These are phyloP conservation scores for Pelobates cultripes DNA, from an alignment of 2,797 vertebrate genomes.

Conservation along the genomic window DNA sequence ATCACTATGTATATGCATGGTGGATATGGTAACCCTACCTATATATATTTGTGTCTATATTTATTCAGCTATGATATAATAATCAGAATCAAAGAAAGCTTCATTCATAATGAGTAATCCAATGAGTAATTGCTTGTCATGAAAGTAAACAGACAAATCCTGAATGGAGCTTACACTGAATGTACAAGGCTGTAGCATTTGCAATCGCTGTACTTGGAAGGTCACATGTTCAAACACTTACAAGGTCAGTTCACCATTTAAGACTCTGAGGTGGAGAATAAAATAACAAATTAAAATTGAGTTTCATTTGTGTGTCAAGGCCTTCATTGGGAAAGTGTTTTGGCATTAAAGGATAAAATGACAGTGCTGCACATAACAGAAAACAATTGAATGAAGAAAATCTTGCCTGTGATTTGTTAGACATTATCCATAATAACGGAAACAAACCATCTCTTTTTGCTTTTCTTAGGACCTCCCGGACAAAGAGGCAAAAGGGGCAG, in stretches of 20 bases:
- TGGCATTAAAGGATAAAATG: neutral
- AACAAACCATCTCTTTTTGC: slow-evolving; percentile 39
- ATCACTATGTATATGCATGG: too few relatives aligned
- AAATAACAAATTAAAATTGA: neutral
- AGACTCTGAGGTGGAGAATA: slow-evolving; percentile 1
- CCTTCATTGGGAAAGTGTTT: neutral
- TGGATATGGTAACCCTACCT: too few relatives aligned
- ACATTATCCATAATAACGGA: neutral
- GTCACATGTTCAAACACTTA: slow-evolving; percentile 33
- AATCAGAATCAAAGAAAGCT: slow-evolving; percentile 1
- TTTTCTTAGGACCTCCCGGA: slow-evolving; percentile 88
- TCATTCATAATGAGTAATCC: slow-evolving; percentile 18
- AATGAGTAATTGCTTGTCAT: slow-evolving; percentile 47
- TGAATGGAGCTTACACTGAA: slow-evolving; percentile 27
- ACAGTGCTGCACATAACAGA: neutral
- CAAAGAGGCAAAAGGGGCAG: slow-evolving; percentile 96
- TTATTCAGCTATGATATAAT: too few relatives aligned
- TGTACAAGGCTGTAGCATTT: slow-evolving; percentile 34
- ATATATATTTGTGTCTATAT: too few relatives aligned
- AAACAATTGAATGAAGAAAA: neutral
- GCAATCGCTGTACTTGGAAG: slow-evolving; percentile 4
- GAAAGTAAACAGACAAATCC: slow-evolving; percentile 28
- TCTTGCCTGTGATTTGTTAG: neutral
- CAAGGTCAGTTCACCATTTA: slow-evolving; percentile 36
- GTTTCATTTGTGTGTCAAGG: neutral